Percentiles rank a stretch among this genome's conserved stretches.
Conservation (phyloP, 2,113 vertebrate species). For the Scytalopus superciliaris region DNA sequence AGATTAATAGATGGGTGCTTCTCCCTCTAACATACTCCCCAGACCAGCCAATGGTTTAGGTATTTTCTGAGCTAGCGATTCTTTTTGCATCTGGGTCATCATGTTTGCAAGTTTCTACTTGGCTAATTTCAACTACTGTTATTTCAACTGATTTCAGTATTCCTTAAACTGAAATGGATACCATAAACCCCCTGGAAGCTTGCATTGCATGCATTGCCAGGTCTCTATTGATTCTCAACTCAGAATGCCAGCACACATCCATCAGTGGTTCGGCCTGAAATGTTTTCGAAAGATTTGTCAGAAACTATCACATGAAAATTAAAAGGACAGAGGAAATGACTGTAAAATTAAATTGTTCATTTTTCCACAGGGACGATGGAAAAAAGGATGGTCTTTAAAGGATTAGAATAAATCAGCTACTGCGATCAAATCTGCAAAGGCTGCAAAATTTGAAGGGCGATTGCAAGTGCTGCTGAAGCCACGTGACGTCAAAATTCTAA, state of each 20-base stretch:
- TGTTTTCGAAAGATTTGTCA: not conserved
- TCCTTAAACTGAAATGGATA: not conserved
- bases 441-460: not conserved
- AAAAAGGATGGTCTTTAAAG: not conserved
- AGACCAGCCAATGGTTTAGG: not conserved
- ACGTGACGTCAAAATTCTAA: not conserved
- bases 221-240: not conserved
- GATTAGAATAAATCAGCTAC: not conserved
- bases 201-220: not conserved
- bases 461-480: not conserved
- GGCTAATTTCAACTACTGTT: not conserved
- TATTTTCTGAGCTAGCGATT: not conserved
- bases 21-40: not conserved
- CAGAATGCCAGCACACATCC: not conserved
- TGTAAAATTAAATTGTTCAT: not conserved
- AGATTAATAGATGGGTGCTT: not conserved
- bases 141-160: not conserved
- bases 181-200: not conserved
- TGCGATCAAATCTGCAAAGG: constrained; percentile 15
- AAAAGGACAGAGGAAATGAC: not conserved
- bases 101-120: not conserved
- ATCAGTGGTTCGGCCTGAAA: not conserved
- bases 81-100: not conserved
- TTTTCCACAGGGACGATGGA: not conserved
- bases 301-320: not conserved